These are phyloP conservation scores for Electrona antarctica DNA, from an alignment of 2,113 vertebrate species.

Conservation along the genomic window DNA sequence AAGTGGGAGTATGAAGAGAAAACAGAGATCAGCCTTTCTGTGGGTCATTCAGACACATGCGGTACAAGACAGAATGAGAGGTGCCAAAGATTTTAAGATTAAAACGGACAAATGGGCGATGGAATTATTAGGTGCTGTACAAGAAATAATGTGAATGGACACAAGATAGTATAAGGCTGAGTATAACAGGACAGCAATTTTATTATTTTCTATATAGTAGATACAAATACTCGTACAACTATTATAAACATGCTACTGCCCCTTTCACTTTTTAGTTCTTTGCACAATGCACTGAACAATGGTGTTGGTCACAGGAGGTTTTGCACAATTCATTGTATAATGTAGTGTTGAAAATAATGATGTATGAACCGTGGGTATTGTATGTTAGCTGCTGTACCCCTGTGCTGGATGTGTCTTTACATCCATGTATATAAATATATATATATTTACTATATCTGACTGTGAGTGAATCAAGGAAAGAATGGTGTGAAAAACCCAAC, in stretches of 20 bases:
- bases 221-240: not conserved
- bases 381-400: not conserved
- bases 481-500: not conserved
- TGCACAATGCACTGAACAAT: slow-evolving; percentile 3
- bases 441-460: too few relatives aligned
- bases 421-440: not conserved
- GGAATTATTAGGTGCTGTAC: not conserved
- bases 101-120: not conserved
- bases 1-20: not conserved
- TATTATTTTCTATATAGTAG: not conserved
- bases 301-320: slow-evolving; percentile 1
- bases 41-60: not conserved
- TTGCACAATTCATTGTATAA: slow-evolving; percentile 9
- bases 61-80: slow-evolving; percentile 1
- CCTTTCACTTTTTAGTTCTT: slow-evolving; percentile 1
- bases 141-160: not conserved
- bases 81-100: slow-evolving; percentile 11
- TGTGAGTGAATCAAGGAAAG: not conserved
- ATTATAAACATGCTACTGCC: not conserved
- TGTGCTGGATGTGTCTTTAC: not conserved
- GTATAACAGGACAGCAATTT: not conserved
- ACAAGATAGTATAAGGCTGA: not conserved
- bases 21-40: not conserved
- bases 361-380: not conserved
- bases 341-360: not conserved